Conservation (phyloP, 2,113 vertebrate species). For the Phalacrocorax brasilianus region DNA sequence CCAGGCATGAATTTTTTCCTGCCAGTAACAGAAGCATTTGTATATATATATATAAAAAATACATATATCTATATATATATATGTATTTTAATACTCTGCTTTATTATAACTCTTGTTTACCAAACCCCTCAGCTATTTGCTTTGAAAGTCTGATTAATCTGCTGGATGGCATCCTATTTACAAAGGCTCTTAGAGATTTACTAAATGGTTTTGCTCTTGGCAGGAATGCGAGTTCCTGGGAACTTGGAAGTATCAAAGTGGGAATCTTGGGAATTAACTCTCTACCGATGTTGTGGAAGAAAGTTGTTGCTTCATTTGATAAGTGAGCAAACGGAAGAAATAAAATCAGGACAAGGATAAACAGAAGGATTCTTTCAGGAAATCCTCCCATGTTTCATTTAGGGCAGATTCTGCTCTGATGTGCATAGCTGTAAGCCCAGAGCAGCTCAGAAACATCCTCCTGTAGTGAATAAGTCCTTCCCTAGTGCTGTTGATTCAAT, state of each 20-base stretch:
- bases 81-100: neutral
- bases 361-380: neutral
- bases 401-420: neutral
- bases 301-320: neutral
- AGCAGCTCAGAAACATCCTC: neutral
- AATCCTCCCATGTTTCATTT: neutral
- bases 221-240: neutral
- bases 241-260: conserved; percentile 21
- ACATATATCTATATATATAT: too few species aligned
- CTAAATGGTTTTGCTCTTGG: conserved; percentile 35
- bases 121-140: conserved; percentile 43
- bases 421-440: neutral
- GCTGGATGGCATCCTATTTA: conserved; percentile 37
- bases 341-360: neutral
- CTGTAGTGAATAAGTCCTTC: neutral
- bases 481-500: neutral
- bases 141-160: conserved; percentile 57
- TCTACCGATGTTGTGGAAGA: neutral
- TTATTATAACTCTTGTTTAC: conserved; percentile 46
- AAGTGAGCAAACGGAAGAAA: neutral
- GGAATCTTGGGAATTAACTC: conserved; percentile 23
- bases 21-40: neutral
- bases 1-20: conserved; percentile 71
- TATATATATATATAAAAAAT: neutral
- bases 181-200: conserved; percentile 40